phyloP scores from a whole-genome alignment of 1,140 invertebrate species.

The Alviniconcha marisindica region DNA sequence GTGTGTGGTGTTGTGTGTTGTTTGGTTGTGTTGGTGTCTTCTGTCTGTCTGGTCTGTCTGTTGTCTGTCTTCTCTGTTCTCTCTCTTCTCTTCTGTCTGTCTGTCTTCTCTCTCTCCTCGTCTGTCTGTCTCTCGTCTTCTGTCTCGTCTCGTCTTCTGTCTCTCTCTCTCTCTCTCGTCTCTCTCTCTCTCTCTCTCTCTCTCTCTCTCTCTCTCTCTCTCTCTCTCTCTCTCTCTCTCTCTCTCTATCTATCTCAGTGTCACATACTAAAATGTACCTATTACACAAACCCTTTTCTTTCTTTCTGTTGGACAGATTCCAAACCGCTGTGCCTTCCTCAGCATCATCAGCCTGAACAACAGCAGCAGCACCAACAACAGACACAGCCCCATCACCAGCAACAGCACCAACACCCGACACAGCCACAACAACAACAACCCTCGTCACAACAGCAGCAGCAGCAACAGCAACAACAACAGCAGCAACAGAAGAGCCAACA shows the following conservation, averaged over 20 bases:
- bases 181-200: neutral
- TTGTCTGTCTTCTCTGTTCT: no score
- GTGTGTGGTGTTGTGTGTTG: neutral
- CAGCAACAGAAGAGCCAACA: constrained; percentile 23
- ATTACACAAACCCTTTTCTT: neutral
- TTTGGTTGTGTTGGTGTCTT: neutral
- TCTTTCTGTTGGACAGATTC: constrained; percentile 10
- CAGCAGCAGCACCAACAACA: neutral
- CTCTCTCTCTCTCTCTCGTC: neutral
- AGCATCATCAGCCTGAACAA: neutral
- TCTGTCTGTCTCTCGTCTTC: neutral
- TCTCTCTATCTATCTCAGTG: neutral
- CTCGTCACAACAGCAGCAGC: neutral
- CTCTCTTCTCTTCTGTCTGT: neutral
- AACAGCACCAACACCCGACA: neutral
- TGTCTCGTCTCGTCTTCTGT: neutral
- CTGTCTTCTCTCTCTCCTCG: neutral
- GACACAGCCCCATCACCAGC: constrained; percentile 23
- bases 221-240: neutral
- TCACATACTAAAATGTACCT: neutral
- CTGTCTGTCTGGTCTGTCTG: no score
- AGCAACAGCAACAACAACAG: neutral
- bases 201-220: neutral
- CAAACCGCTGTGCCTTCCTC: neutral
- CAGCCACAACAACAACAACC: neutral